Conservation (phyloP, 2,113 vertebrate genomes). For the Forbesichthys agassizii region DNA sequence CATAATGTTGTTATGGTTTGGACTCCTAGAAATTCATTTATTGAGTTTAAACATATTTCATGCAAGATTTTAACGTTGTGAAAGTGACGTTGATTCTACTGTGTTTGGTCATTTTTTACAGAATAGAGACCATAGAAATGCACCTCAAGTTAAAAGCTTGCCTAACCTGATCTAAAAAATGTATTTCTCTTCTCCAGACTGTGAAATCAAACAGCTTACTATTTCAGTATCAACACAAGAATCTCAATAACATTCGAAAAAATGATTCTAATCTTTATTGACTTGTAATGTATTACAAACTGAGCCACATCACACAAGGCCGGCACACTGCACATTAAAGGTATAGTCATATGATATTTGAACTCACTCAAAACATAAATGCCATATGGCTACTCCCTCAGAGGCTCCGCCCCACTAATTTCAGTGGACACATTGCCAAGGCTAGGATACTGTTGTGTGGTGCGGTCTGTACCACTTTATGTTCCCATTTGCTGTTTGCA, state of each 20-base stretch:
- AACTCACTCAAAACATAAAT: too few species aligned
- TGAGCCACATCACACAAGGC: not conserved
- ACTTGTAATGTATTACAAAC: slow-evolving; percentile 7
- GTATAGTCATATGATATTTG: too few species aligned
- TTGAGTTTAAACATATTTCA: not conserved
- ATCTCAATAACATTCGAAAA: slow-evolving; percentile 4
- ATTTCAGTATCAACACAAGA: slow-evolving; percentile 33
- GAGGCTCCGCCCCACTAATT: too few species aligned
- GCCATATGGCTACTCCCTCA: too few species aligned
- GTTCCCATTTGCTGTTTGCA: too few species aligned
- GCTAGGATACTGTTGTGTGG: too few species aligned
- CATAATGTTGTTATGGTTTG: not conserved
- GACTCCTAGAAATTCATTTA: not conserved
- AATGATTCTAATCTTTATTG: slow-evolving; percentile 23
- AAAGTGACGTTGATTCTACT: not conserved
- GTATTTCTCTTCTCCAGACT: not conserved
- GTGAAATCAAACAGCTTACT: slow-evolving; percentile 10
- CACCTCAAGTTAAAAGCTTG: slow-evolving; percentile 11
- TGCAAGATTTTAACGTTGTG: not conserved
- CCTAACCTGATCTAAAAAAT: slow-evolving; percentile 7
- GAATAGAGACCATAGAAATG: not conserved
- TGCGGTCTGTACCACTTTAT: too few species aligned
- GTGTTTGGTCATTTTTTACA: not conserved
- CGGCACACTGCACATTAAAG: slow-evolving; percentile 1
- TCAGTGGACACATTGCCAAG: too few species aligned